Percentiles rank a stretch among this genome's conserved stretches.
Conservation (phyloP, 2,797 vertebrate species). For the Macrochelys suwanniensis region DNA sequence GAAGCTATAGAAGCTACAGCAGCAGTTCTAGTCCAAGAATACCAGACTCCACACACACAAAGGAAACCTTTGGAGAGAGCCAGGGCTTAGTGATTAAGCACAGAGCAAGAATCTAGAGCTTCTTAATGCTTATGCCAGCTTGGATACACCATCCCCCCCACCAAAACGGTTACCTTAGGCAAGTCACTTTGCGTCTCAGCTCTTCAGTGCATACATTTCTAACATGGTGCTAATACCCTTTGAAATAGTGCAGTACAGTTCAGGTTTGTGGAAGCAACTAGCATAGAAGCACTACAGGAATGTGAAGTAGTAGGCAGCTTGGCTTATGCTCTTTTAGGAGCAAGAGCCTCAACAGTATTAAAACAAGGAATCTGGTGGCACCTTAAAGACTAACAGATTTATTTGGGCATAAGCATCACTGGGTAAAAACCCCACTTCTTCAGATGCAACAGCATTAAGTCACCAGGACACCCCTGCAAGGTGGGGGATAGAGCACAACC, state of each 20-base stretch:
- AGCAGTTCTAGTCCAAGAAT: not conserved
- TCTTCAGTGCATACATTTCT: conserved; percentile 45
- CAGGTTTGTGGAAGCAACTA: not conserved
- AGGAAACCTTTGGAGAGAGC: not conserved
- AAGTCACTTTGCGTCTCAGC: conserved; percentile 6
- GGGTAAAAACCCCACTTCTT: too few species aligned
- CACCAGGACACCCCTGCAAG: not conserved
- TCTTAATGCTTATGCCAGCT: not conserved
- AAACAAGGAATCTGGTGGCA: not conserved
- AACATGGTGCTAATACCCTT: conserved; percentile 42
- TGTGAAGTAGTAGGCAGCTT: not conserved
- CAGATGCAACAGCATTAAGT: not conserved
- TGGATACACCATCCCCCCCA: not conserved
- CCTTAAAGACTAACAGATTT: too few species aligned
- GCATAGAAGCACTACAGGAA: not conserved
- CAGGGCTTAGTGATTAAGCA: not conserved
- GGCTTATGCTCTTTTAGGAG: not conserved
- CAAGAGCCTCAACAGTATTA: not conserved
- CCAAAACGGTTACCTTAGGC: not conserved
- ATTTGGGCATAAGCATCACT: too few species aligned
- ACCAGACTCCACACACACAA: not conserved
- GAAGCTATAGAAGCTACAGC: not conserved
- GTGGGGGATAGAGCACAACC: not conserved
- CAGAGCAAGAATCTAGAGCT: not conserved
- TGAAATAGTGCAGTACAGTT: not conserved